A percentile compares a stretch with the other conserved stretches of the same genome.
These are phyloP conservation scores for Deroplatys truncata DNA, from an alignment of 2,888 invertebrate species.

Conservation along the genomic window DNA sequence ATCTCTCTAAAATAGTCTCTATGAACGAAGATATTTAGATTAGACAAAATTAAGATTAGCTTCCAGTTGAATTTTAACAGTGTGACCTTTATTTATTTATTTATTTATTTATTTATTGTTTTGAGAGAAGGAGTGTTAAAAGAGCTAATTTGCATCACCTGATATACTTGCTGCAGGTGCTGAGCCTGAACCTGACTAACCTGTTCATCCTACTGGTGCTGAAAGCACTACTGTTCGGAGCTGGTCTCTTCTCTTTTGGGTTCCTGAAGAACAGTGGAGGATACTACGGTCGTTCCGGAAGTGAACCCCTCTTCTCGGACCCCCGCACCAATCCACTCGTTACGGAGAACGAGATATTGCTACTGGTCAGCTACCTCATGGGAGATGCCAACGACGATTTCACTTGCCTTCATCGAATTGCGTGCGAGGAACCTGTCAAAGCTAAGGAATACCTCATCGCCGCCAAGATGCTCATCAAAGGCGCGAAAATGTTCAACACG, in stretches of 20 bases:
- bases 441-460: conserved; percentile 72
- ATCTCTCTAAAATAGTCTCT: no score
- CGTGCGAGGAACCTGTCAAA: conserved; percentile 69
- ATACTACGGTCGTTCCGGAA: conserved; percentile 53
- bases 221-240: conserved; percentile 77
- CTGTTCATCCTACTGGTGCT: conserved; percentile 72
- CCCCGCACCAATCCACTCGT: conserved; percentile 38
- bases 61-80: no score
- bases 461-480: conserved; percentile 69
- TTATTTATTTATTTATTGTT: no score
- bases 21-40: no score
- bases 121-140: no score
- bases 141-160: no score
- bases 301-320: conserved; percentile 39
- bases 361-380: conserved; percentile 66
- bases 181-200: conserved; percentile 80
- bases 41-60: no score
- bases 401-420: conserved; percentile 69
- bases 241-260: conserved; percentile 55
- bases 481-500: conserved; percentile 63
- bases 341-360: conserved; percentile 65
- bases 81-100: no score
- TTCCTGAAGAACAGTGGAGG: conserved; percentile 31
- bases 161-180: conserved; percentile 49
- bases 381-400: conserved; percentile 58